A percentile compares a stretch with the other conserved stretches of the same genome.
phyloP scores from a whole-genome alignment of 2,888 invertebrate species.

The Aphidoletes aphidimyza region DNA sequence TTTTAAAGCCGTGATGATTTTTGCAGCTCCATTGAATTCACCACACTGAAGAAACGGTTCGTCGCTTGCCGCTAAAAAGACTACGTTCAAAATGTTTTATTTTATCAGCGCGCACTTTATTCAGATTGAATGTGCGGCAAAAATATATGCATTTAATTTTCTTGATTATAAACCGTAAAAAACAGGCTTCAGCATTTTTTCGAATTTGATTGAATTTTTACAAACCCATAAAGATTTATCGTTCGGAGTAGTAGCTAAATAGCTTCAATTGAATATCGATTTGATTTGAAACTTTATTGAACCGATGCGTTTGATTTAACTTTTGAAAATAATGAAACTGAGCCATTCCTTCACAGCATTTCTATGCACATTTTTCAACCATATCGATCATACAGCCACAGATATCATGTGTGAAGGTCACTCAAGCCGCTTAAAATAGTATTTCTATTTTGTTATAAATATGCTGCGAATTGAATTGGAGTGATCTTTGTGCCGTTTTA shows the following conservation, averaged over 20 bases:
- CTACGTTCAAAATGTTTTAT: not conserved
- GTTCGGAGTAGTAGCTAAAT: not conserved
- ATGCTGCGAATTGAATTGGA: not conserved
- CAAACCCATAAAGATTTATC: not conserved
- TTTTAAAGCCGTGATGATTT: not conserved
- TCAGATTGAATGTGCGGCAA: not conserved
- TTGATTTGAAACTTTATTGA: not conserved
- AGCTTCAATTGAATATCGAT: not conserved
- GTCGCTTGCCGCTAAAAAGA: conserved; percentile 11
- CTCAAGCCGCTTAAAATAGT: not conserved
- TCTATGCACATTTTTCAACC: not conserved
- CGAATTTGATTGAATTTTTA: not conserved
- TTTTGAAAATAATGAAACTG: no score
- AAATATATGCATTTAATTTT: not conserved
- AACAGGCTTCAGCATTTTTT: not conserved
- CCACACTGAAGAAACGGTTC: not conserved
- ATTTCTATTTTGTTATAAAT: not conserved
- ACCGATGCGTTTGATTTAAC: conserved; percentile 13
- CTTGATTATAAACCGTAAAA: not conserved
- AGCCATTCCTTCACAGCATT: no score
- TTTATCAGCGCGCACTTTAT: not conserved
- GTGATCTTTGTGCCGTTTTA: not conserved
- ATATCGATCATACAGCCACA: not conserved
- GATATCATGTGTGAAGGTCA: not conserved
- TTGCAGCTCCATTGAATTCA: not conserved